phyloP scores from a whole-genome alignment of 2,888 invertebrate genomes.

The Tridacna gigas region DNA sequence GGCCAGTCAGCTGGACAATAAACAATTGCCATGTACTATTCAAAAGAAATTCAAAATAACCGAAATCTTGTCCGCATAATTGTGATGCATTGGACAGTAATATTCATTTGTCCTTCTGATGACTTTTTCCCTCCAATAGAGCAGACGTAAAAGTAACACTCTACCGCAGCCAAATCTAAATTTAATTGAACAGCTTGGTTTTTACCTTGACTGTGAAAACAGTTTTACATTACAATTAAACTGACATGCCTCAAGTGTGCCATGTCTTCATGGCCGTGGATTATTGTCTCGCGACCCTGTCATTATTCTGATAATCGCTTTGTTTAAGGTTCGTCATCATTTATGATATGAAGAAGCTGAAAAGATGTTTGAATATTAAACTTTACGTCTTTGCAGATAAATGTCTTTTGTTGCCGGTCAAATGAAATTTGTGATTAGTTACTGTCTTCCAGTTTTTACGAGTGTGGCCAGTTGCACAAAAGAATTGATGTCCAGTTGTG shows the following conservation, averaged over 20 bases:
- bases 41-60: conserved; percentile 55
- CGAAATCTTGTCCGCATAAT: conserved; percentile 59
- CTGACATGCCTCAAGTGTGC: conserved; percentile 64
- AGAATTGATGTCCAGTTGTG: conserved; percentile 60
- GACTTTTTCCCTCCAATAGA: conserved; percentile 60
- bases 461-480: conserved; percentile 67
- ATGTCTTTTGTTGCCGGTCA: conserved; percentile 64
- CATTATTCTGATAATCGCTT: conserved; percentile 65
- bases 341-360: conserved; percentile 62
- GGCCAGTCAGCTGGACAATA: conserved; percentile 38
- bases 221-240: conserved; percentile 61
- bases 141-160: conserved; percentile 47
- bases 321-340: conserved; percentile 67
- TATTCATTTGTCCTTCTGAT: conserved; percentile 59
- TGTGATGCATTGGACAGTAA: conserved; percentile 66
- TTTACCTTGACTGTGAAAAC: conserved; percentile 63
- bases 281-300: conserved; percentile 63
- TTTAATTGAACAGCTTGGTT: conserved; percentile 69
- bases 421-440: conserved; percentile 67
- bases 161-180: conserved; percentile 60
- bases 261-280: conserved; percentile 48
- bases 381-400: conserved; percentile 66
- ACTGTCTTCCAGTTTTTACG: conserved; percentile 58
- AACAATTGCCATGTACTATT: conserved; percentile 52
- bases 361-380: conserved; percentile 69